A percentile compares a stretch with the other conserved stretches of the same genome.
These are phyloP conservation scores for Rhopalosiphum padi DNA, from an alignment of 1,140 invertebrate species.

Conservation along the genomic window DNA sequence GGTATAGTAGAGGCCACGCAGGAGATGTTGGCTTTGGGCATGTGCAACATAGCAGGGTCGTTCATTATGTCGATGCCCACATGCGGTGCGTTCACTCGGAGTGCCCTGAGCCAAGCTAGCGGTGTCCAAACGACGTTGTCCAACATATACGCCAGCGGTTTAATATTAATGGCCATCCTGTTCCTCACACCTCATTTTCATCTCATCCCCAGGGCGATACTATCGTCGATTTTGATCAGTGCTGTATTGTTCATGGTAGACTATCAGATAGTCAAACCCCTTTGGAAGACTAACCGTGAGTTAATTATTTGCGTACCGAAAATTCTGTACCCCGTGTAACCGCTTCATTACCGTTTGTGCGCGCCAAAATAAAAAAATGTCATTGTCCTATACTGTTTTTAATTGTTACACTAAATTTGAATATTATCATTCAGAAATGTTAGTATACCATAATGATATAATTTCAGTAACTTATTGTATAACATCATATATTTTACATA, in stretches of 20 bases:
- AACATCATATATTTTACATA: no score
- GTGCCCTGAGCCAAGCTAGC: slow-evolving; percentile 78
- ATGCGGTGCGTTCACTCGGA: slow-evolving; percentile 75
- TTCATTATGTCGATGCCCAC: slow-evolving; percentile 78
- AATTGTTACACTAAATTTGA: no score
- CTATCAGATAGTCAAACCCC: slow-evolving; percentile 67
- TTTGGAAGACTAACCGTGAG: slow-evolving; percentile 74
- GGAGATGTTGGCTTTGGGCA: slow-evolving; percentile 73
- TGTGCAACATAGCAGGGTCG: slow-evolving; percentile 76
- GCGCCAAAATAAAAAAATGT: not conserved
- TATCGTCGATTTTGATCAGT: slow-evolving; percentile 74
- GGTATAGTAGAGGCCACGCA: slow-evolving; percentile 70
- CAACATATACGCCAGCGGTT: slow-evolving; percentile 71
- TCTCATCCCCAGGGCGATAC: slow-evolving; percentile 73
- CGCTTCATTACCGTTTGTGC: not conserved
- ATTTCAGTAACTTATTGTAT: no score
- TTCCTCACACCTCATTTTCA: slow-evolving; percentile 76
- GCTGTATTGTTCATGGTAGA: slow-evolving; percentile 77
- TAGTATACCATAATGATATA: no score
- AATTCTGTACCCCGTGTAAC: not conserved
- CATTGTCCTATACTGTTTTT: no score
- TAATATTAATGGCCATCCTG: slow-evolving; percentile 70
- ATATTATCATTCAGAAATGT: no score
- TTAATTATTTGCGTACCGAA: slow-evolving; percentile 44
- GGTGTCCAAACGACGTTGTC: slow-evolving; percentile 77